phyloP scores from a whole-genome alignment of 2,113 vertebrate genomes.

The Sula dactylatra region DNA sequence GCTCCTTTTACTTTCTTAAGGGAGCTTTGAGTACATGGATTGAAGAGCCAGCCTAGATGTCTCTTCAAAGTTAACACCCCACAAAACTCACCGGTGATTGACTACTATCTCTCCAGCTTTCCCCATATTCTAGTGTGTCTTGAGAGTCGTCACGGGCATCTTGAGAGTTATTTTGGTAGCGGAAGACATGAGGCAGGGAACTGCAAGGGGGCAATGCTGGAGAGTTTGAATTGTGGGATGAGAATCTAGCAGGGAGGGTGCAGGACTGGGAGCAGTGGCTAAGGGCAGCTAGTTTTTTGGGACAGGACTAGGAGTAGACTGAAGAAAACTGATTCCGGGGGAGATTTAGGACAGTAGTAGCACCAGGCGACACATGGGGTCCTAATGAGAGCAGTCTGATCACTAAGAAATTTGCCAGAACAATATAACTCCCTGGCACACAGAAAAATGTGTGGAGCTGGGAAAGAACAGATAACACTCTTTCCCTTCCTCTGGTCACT shows the following conservation, averaged over 20 bases:
- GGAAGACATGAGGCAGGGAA: not conserved
- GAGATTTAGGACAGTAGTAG: not conserved
- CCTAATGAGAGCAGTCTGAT: not conserved
- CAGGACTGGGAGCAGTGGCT: not conserved
- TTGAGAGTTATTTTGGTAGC: not conserved
- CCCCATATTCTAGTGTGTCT: not conserved
- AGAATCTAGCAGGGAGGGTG: not conserved
- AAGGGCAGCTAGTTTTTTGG: not conserved
- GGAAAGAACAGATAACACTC: not conserved
- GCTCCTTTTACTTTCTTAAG: not conserved
- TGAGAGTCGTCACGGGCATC: not conserved
- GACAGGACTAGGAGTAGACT: not conserved
- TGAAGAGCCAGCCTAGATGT: not conserved
- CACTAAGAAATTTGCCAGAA: not conserved
- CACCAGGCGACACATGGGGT: accelerated
- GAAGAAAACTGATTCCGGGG: not conserved
- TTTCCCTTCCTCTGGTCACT: not conserved
- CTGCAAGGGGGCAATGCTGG: not conserved
- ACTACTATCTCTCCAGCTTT: not conserved
- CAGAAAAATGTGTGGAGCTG: not conserved
- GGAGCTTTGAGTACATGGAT: slow-evolving; percentile 6
- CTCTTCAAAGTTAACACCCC: not conserved
- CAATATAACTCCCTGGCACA: not conserved
- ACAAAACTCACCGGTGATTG: not conserved
- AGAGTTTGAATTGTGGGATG: not conserved